These are phyloP conservation scores for Lepeophtheirus nordmannii DNA, from an alignment of 2,888 invertebrate genomes.

Conservation along the genomic window DNA sequence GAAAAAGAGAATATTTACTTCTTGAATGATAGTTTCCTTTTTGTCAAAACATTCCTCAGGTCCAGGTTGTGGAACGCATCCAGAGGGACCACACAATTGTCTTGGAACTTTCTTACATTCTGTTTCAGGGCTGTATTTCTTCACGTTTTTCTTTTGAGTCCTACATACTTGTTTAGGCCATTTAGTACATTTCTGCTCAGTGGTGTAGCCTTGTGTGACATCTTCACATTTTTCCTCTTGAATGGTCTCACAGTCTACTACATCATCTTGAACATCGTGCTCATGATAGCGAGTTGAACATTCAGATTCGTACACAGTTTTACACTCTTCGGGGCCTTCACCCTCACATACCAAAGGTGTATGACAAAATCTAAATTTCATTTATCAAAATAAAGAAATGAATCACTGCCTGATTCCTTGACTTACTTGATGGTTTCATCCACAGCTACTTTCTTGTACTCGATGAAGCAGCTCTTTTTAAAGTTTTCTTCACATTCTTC, in stretches of 20 bases:
- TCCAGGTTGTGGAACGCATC: not conserved
- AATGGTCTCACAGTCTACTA: constrained; percentile 8
- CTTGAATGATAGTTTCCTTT: not conserved
- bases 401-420: not conserved
- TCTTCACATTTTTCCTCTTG: constrained; percentile 16
- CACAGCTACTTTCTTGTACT: constrained; percentile 12
- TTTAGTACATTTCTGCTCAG: constrained; percentile 4
- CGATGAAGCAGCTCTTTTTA: constrained; percentile 12
- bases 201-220: constrained; percentile 13
- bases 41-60: constrained; percentile 16
- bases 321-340: constrained; percentile 9
- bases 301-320: constrained; percentile 11
- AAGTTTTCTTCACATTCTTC: constrained; percentile 18
- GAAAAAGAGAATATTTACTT: not conserved
- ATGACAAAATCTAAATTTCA: too few relatives aligned
- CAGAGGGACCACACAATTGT: constrained; percentile 12
- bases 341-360: too few relatives aligned
- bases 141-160: constrained; percentile 10
- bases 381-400: too few relatives aligned
- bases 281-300: constrained; percentile 13
- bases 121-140: constrained; percentile 15
- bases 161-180: constrained; percentile 17
- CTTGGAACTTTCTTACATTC: constrained; percentile 10
- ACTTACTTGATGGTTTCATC: constrained; percentile 1
- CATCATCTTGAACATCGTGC: constrained; percentile 18